Conservation (phyloP, 2,113 vertebrate genomes). For the Ammodytes marinus region DNA sequence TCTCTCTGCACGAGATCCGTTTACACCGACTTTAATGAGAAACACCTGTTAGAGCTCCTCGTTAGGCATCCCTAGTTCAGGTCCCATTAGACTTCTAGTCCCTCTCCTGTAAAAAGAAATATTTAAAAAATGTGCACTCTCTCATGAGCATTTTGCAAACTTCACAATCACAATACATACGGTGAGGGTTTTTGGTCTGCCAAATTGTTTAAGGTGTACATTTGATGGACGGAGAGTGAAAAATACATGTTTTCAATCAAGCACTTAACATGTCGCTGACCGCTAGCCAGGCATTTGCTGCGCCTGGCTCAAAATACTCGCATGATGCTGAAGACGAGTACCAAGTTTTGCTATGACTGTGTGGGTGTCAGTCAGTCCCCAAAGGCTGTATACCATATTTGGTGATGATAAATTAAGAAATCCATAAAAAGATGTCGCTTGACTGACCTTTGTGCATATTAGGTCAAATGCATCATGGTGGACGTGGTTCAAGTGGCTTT, state of each 20-base stretch:
- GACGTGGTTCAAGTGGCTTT: too few relatives aligned
- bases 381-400: too few relatives aligned
- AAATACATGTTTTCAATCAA: background rate
- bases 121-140: slow-evolving; percentile 28
- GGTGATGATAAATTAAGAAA: too few relatives aligned
- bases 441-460: too few relatives aligned
- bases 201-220: background rate
- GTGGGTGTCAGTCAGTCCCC: too few relatives aligned
- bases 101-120: slow-evolving; percentile 5
- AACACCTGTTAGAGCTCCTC: slow-evolving; percentile 77
- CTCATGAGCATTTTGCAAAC: background rate
- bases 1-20: slow-evolving; percentile 34
- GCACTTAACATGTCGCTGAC: too few relatives aligned
- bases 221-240: background rate
- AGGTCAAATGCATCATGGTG: too few relatives aligned
- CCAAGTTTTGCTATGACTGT: too few relatives aligned
- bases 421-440: too few relatives aligned
- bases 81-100: slow-evolving; percentile 59
- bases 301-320: too few relatives aligned
- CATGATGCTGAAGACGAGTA: too few relatives aligned
- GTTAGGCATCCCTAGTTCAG: slow-evolving; percentile 64
- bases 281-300: too few relatives aligned
- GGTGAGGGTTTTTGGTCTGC: slow-evolving; percentile 7
- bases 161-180: background rate
- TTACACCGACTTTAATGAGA: slow-evolving; percentile 74